Evolutionary conservation across 1,140 invertebrate genomes (phyloP), one percentile per base, ranked within the genome.

Genomic region (Monochamus saltuarius): DNA sequence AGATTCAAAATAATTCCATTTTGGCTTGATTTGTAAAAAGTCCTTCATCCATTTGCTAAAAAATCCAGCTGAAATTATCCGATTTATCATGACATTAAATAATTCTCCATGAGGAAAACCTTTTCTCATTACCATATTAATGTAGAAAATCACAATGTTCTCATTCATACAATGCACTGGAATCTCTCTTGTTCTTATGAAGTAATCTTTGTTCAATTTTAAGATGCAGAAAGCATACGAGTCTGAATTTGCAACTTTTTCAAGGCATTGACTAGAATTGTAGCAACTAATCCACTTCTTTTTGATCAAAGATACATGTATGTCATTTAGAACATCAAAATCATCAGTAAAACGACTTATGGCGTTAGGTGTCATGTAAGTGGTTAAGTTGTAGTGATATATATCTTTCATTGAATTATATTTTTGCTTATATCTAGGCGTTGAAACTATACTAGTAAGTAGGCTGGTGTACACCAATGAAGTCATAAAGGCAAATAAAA

Each of bases 91-190:
- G 0, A 9, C 17, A 14, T 45, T 17, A 13, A 56, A 56, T 29
- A 56, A 10, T 13, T 45, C 10, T 1, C 14, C 43, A 11, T 45
- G 22, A 7, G 22, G 39, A 56, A 56, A 56, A 8, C 53, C 53
- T 4, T 36, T 56, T 17, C 42, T 56, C 53, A 56, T 56, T n/a
- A 56, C 37, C 16, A 56, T 43, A 10, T 38, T 56, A 6, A 56
- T 35, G 4, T 39, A 42, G 22, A 56, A 35, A 45, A 8, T 56
- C 10, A 56, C 22, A 3, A 56, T 34, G 8, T 39, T 39, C 10
- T 43, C 19, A 9, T 56, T 56, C n/a, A 56, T 34, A 45, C 53
- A 56, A 35, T 56, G 14, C 9, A 40, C 7, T n/a, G n/a, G 22
- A 0, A 45, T n/a, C 29, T 34, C 29, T 10, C 11, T 56, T 8